Conservation (phyloP, 2,797 vertebrate species). For the Ciconia nigra region DNA sequence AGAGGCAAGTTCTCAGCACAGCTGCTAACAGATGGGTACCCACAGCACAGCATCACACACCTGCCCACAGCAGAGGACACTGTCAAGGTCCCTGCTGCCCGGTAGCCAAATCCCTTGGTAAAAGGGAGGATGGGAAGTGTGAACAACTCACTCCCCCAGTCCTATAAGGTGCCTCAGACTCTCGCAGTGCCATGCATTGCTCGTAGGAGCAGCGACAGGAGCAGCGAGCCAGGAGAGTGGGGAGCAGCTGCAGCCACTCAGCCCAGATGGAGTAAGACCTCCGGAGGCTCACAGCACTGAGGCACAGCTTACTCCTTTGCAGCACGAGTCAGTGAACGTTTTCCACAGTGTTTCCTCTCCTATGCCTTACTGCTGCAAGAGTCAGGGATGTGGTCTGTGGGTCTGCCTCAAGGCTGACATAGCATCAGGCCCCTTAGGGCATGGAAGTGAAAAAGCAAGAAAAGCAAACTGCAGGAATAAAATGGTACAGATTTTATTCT, state of each 20-base stretch:
- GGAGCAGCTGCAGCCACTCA: conserved; percentile 25
- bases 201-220: neutral
- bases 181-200: neutral
- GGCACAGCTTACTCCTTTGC: neutral
- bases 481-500: neutral
- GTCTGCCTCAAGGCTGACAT: neutral
- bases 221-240: neutral
- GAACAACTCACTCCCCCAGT: neutral
- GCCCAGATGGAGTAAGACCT: neutral
- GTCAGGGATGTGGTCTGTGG: neutral
- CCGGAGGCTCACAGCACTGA: neutral
- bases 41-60: neutral
- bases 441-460: neutral
- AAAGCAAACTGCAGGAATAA: neutral
- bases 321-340: neutral
- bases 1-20: neutral
- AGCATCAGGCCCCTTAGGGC: neutral
- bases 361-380: neutral
- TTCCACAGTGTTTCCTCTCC: neutral
- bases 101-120: neutral
- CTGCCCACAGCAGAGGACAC: neutral
- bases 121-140: neutral
- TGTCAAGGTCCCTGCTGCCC: neutral
- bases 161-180: neutral
- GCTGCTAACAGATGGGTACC: accelerated